A percentile compares a stretch with the other conserved stretches of the same genome.
Evolutionary conservation across 1,140 invertebrate species (phyloP).

Genomic region (Drosophila sproati): DNA sequence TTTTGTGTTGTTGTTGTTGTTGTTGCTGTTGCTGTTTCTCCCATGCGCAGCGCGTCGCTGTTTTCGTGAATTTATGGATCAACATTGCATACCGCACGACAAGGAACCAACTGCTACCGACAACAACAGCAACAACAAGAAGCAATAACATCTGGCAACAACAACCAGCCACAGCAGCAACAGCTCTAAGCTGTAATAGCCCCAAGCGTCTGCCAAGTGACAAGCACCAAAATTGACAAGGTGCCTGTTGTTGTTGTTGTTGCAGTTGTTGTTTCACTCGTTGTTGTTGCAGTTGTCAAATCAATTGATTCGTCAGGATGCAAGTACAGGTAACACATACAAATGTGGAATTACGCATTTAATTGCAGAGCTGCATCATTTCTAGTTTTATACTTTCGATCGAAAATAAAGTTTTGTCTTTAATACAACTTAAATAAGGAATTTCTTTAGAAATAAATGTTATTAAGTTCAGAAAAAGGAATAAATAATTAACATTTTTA

Average conservation of each 20-base stretch:
- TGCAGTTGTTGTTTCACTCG: not conserved
- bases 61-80: constrained; percentile 76
- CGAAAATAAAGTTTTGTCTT: too few relatives aligned
- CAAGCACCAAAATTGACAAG: constrained; percentile 63
- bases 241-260: constrained; percentile 53
- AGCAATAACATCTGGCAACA: constrained; percentile 11
- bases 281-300: constrained; percentile 20
- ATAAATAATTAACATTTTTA: too few relatives aligned
- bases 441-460: too few relatives aligned
- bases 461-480: too few relatives aligned
- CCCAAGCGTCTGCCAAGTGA: constrained; percentile 54
- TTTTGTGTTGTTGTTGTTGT: constrained; percentile 24
- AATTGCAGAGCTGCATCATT: not conserved
- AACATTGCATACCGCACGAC: constrained; percentile 58
- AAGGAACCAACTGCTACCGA: constrained; percentile 18
- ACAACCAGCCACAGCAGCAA: constrained; percentile 4
- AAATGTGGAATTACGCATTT: too few relatives aligned
- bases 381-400: too few relatives aligned
- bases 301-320: constrained; percentile 26
- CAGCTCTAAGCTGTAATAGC: constrained; percentile 32
- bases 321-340: not conserved
- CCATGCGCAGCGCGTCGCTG: constrained; percentile 27
- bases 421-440: not conserved
- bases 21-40: constrained; percentile 23
- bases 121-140: constrained; percentile 12